Conservation (phyloP, 2,797 vertebrate species). For the Brotula barbata region DNA sequence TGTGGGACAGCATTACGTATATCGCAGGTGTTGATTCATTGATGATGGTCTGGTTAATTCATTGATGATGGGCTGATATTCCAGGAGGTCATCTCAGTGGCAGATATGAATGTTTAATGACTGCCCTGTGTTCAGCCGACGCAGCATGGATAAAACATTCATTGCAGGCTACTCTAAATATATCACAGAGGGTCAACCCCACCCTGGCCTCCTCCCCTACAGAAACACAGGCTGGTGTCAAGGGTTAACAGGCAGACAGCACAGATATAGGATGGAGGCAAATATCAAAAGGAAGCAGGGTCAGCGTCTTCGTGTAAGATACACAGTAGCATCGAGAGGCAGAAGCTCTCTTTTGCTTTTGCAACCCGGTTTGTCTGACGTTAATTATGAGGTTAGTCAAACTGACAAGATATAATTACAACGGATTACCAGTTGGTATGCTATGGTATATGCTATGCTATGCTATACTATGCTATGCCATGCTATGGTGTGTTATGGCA, state of each 20-base stretch:
- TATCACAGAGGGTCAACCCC: constrained; percentile 74
- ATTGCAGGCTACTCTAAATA: constrained; percentile 77
- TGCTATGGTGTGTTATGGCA: no score
- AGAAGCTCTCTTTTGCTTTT: no score
- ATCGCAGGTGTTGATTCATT: constrained; percentile 22
- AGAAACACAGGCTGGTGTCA: constrained; percentile 56
- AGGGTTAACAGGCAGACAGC: constrained; percentile 59
- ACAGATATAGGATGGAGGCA: constrained; percentile 16
- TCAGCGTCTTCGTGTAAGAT: not conserved
- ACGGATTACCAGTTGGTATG: no score
- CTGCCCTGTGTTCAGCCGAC: constrained; percentile 74
- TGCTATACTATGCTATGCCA: no score
- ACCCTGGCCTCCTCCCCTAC: constrained; percentile 36
- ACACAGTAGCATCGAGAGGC: not conserved
- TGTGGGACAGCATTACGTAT: constrained; percentile 28
- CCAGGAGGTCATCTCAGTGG: constrained; percentile 80
- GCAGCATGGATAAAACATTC: constrained; percentile 81
- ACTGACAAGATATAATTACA: no score
- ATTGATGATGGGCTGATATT: constrained; percentile 78
- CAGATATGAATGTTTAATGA: constrained; percentile 83
- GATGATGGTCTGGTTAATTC: constrained; percentile 64
- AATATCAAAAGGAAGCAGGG: constrained; percentile 10
- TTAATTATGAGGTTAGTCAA: no score
- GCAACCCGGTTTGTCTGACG: no score
- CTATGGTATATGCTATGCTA: no score